Base-by-base conservation (phyloP, 2,888 invertebrate species). In the Dicycla oo region DNA sequence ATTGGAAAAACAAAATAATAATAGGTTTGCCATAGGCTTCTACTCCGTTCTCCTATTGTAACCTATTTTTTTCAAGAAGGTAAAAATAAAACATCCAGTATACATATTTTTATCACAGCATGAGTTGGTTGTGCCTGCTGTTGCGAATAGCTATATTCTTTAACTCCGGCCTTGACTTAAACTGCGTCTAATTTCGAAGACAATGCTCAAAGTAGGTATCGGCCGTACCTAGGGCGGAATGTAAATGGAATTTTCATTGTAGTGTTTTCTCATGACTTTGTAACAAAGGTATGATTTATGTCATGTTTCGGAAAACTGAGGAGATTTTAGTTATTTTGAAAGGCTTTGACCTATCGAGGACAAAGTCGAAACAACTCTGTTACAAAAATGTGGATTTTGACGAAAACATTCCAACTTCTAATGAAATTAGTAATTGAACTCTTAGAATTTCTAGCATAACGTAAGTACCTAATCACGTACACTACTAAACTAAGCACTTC, bases 131-230 rank as follows among this genome's bases (percentile, higher is more conserved):
- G 34, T 34, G 34, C 34, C 34, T 34, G 34, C 6, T 34, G 34
- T 34, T 34, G 34, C 34, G 6, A 34, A 34, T 34, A 34, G 30
- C 30, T 34, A 4, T 4, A 34, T 34, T 34, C 34, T 34, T 34
- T 34, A 34, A 34, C 34, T 6, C 34, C 4, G 34, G 34, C 4
- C 34, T 34, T 34, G 34, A 34, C 34, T 34, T 34, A 30, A 38
- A 38, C 40, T 20, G 15, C 23, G 34, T 26, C 40, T 34, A 53
- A 63, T 63, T 71, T 71, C 6, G n/a, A 34, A 53, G 43, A 75
- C 43, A 71, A 53, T 38, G 38, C 26, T 8, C n/a, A 49, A 15
- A 23, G 30, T 40, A 38, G 7, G 34, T 34, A 30, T 57, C n/a
- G n/a, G n/a, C n/a, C n/a, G n/a, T n/a, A n/a, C n/a, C n/a, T n/a